These are phyloP conservation scores for Tenthredo mesomela DNA, from an alignment of 2,888 invertebrate species.

Conservation along the genomic window DNA sequence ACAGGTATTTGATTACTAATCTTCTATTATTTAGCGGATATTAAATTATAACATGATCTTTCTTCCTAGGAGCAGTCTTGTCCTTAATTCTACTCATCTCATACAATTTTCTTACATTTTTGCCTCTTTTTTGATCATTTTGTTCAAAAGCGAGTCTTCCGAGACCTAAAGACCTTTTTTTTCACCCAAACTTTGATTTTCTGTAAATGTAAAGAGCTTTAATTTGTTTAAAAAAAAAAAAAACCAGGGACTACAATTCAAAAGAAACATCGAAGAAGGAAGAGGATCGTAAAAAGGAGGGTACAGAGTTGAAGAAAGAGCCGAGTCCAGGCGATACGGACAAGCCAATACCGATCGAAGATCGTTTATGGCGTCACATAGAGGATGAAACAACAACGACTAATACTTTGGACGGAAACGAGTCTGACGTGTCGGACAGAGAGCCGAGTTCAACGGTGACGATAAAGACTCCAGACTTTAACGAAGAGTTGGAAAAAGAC, in stretches of 20 bases:
- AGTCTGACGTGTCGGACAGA: conserved; percentile 81
- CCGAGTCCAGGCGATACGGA: conserved; percentile 57
- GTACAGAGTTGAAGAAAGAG: conserved; percentile 61
- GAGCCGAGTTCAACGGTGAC: conserved; percentile 90
- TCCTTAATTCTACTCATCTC: not conserved
- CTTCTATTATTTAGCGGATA: not conserved
- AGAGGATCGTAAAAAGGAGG: conserved; percentile 51
- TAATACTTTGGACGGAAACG: conserved; percentile 73
- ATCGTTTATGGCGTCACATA: conserved; percentile 80
- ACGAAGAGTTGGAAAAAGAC: conserved; percentile 71
- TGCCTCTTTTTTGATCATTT: not conserved
- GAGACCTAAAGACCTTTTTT: too few species aligned
- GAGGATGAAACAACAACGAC: conserved; percentile 74
- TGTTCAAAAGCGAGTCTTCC: too few species aligned
- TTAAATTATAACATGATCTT: not conserved
- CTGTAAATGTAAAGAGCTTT: not conserved
- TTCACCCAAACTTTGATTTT: not conserved
- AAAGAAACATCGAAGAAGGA: conserved; percentile 41
- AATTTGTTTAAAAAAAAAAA: not conserved
- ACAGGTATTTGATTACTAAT: conserved; percentile 18
- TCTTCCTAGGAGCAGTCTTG: too few species aligned
- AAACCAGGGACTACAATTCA: conserved; percentile 31
- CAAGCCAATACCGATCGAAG: conserved; percentile 79
- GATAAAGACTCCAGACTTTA: conserved; percentile 81
- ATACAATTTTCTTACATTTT: not conserved